Evolutionary conservation across 2,888 invertebrate genomes (phyloP).

Genomic region (Anorthoa munda): DNA sequence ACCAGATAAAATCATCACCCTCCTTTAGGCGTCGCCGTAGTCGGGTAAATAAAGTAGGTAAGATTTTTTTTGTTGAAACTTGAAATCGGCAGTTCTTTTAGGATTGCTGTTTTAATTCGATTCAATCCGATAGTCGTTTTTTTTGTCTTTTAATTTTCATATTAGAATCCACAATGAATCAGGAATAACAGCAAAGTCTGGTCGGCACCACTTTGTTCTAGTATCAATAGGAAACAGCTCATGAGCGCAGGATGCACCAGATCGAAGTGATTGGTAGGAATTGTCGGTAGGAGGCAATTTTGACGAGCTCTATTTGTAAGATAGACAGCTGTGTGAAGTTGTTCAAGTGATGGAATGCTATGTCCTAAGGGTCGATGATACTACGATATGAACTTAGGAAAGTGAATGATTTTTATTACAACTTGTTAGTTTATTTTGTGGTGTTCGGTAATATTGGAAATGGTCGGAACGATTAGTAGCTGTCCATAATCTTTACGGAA

Average conservation of each 20-base stretch:
- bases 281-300: slow-evolving; percentile 43
- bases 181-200: not conserved
- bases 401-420: no score
- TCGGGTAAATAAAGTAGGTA: no score
- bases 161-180: slow-evolving; percentile 4
- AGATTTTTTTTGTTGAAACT: no score
- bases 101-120: no score
- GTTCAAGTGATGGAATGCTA: slow-evolving; percentile 15
- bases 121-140: not conserved
- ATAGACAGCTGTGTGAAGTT: slow-evolving; percentile 15
- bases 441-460: no score
- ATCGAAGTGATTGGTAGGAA: slow-evolving; percentile 47
- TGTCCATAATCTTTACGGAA: no score
- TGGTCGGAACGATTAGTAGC: no score
- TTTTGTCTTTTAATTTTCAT: not conserved
- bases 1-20: no score
- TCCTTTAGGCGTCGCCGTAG: no score
- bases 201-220: not conserved
- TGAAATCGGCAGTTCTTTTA: not conserved
- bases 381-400: not conserved
- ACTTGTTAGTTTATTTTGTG: no score
- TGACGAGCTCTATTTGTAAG: not conserved
- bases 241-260: slow-evolving; percentile 61
- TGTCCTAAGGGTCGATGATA: not conserved
- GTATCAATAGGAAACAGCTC: slow-evolving; percentile 30